Evolutionary conservation across 2,888 invertebrate genomes (phyloP).

Genomic region (Eristalinus sepulchralis): DNA sequence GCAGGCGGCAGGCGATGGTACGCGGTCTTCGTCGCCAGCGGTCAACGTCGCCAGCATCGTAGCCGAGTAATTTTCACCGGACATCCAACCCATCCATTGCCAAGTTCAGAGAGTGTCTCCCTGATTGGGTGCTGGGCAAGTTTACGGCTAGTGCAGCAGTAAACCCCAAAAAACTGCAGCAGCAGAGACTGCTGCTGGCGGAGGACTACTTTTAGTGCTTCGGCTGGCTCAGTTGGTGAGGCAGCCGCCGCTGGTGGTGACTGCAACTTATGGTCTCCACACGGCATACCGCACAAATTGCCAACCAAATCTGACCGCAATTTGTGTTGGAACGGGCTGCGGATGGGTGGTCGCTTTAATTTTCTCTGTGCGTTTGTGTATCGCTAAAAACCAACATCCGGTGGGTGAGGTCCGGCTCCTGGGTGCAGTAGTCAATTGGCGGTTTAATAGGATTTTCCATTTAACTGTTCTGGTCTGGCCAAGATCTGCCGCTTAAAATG

Average conservation of each 20-base stretch:
- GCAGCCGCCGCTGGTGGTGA: not conserved
- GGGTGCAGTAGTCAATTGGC: slow-evolving; percentile 64
- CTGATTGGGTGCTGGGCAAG: slow-evolving; percentile 46
- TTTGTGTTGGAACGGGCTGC: slow-evolving; percentile 1
- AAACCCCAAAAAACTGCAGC: slow-evolving; percentile 59
- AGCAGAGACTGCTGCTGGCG: not conserved
- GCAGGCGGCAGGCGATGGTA: too few species aligned
- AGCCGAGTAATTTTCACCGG: not conserved
- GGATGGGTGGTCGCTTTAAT: slow-evolving; percentile 33
- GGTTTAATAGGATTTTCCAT: slow-evolving; percentile 65
- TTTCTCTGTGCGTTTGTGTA: slow-evolving; percentile 32
- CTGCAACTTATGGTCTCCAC: slow-evolving; percentile 64
- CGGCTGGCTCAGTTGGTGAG: not conserved
- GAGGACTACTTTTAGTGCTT: slow-evolving; percentile 32
- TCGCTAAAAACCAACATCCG: slow-evolving; percentile 34
- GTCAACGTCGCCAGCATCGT: not conserved
- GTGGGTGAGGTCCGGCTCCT: slow-evolving; percentile 56
- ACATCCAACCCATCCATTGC: slow-evolving; percentile 33
- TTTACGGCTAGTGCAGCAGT: slow-evolving; percentile 59
- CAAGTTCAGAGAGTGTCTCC: slow-evolving; percentile 47
- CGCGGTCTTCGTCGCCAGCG: not conserved
- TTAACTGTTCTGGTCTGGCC: slow-evolving; percentile 46
- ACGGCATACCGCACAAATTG: slow-evolving; percentile 60
- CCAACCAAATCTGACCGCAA: slow-evolving; percentile 67
- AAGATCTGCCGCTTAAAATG: slow-evolving; percentile 44